Evolutionary conservation across 2,113 vertebrate genomes (phyloP).

Genomic region (Blennius ocellaris): DNA sequence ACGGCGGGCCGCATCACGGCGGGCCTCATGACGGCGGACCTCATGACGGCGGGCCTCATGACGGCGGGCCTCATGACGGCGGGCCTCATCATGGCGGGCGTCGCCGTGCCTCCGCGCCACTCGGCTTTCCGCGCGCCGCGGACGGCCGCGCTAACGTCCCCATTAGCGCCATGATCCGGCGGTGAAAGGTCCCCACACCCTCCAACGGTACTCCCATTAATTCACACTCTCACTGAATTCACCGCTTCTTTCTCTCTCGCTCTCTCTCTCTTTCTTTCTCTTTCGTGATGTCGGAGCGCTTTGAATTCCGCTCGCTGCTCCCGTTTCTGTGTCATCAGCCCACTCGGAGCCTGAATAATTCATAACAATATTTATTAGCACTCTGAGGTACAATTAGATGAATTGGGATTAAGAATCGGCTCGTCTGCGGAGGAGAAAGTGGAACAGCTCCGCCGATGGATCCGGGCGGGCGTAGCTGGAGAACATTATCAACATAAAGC

Average conservation of each 20-base stretch:
- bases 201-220: conserved; percentile 70
- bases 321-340: conserved; percentile 79
- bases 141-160: conserved; percentile 61
- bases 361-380: conserved; percentile 85
- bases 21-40: too few species aligned
- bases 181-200: conserved; percentile 45
- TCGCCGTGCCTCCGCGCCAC: too few species aligned
- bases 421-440: conserved; percentile 73
- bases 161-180: conserved; percentile 55
- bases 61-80: too few species aligned
- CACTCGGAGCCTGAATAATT: conserved; percentile 80
- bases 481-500: conserved; percentile 81
- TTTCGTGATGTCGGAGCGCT: conserved; percentile 75
- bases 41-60: too few species aligned
- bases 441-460: conserved; percentile 71
- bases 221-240: conserved; percentile 69
- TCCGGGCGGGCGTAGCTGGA: conserved; percentile 67
- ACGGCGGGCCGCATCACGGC: too few species aligned
- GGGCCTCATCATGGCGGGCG: too few species aligned
- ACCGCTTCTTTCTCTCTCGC: conserved; percentile 38
- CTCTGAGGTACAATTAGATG: conserved; percentile 84
- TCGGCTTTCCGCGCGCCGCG: conserved; percentile 2
- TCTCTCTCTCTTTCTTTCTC: conserved; percentile 47
- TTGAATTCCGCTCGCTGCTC: conserved; percentile 74
- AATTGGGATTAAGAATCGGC: conserved; percentile 80